phyloP scores from a whole-genome alignment of 2,888 invertebrate genomes.

The Sussaba pulchella region DNA sequence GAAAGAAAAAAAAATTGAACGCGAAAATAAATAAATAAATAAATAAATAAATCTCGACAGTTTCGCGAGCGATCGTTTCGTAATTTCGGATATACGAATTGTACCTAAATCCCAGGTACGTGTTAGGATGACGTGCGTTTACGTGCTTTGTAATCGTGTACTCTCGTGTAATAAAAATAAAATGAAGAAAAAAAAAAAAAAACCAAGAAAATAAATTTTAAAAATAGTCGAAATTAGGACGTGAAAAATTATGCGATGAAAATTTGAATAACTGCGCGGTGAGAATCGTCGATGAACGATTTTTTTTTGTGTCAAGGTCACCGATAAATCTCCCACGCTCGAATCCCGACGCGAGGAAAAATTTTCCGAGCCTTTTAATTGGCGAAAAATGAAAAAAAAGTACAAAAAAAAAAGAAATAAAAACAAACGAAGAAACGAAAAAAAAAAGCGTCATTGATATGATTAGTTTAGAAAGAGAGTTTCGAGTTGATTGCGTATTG shows the following conservation, averaged over 20 bases:
- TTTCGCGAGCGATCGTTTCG: conserved; percentile 26
- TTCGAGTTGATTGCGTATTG: conserved; percentile 58
- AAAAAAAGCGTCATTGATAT: conserved; percentile 48
- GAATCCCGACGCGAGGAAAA: not conserved
- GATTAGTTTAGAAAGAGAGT: conserved; percentile 37
- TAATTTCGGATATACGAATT: conserved; percentile 45
- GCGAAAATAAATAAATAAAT: no score
- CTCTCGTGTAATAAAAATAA: conserved; percentile 55
- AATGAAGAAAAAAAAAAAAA: conserved; percentile 49
- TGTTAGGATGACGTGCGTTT: conserved; percentile 51
- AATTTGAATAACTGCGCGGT: conserved; percentile 19
- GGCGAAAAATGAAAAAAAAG: conserved; percentile 49
- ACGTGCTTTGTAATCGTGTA: conserved; percentile 58
- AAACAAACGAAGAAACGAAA: conserved; percentile 32
- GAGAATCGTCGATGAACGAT: conserved; percentile 22
- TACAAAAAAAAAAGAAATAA: conserved; percentile 38
- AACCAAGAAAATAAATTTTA: not conserved
- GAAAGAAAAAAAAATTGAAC: conserved; percentile 12
- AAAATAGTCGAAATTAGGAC: not conserved
- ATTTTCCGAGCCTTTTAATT: no score
- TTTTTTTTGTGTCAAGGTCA: conserved; percentile 24
- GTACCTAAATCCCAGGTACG: conserved; percentile 45
- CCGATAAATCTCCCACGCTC: conserved; percentile 23
- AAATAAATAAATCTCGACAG: no score
- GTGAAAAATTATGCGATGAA: conserved; percentile 32